A percentile compares a stretch with the other conserved stretches of the same genome.
Conservation (phyloP, 2,113 vertebrate species). For the Lophius piscatorius region DNA sequence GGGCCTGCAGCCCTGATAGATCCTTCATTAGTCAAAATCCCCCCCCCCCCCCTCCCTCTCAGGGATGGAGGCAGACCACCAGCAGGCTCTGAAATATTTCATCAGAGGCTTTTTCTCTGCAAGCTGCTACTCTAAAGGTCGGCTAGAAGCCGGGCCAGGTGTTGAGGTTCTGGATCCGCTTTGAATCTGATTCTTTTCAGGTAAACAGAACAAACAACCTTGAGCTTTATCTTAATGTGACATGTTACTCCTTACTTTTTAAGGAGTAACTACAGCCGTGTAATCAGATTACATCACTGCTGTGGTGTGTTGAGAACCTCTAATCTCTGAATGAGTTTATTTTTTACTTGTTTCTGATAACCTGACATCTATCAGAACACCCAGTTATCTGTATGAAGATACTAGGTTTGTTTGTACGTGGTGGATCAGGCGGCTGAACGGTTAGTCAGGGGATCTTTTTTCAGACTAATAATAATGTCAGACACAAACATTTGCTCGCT, state of each 20-base stretch:
- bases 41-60: background rate
- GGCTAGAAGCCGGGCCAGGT: constrained; percentile 16
- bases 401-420: too few relatives aligned
- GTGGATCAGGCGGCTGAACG: too few relatives aligned
- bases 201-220: constrained; percentile 10
- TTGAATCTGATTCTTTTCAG: constrained; percentile 8
- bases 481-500: too few relatives aligned
- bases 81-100: constrained; percentile 45
- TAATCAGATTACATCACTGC: too few relatives aligned
- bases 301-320: too few relatives aligned
- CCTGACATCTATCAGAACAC: too few relatives aligned
- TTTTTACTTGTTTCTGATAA: too few relatives aligned
- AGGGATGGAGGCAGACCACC: constrained; percentile 47
- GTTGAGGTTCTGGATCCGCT: background rate
- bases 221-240: constrained; percentile 19
- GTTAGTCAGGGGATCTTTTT: too few relatives aligned
- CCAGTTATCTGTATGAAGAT: too few relatives aligned
- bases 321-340: too few relatives aligned
- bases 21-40: background rate
- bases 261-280: too few relatives aligned
- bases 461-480: too few relatives aligned
- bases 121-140: constrained; percentile 42
- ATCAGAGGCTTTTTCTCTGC: constrained; percentile 38
- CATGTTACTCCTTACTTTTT: background rate
- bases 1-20: constrained; percentile 45